phyloP scores from a whole-genome alignment of 1,140 invertebrate species.

The Microvelia longipes region DNA sequence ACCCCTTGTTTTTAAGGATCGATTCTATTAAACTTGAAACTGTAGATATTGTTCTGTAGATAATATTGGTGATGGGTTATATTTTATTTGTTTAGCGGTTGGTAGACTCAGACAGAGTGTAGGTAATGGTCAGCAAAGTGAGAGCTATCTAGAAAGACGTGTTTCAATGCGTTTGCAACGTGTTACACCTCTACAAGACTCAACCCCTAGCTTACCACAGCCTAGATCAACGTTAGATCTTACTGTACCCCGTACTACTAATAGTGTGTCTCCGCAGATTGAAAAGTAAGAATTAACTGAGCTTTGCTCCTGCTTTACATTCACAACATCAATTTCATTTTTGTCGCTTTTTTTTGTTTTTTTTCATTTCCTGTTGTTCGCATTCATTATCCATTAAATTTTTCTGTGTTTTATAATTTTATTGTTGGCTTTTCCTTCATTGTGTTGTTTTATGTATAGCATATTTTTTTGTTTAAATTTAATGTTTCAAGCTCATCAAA shows the following conservation, averaged over 20 bases:
- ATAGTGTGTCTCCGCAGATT: background rate
- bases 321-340: background rate
- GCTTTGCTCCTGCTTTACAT: background rate
- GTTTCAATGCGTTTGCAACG: slow-evolving; percentile 1
- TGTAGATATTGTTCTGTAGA: too few relatives aligned
- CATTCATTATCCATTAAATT: too few relatives aligned
- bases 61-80: background rate
- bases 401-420: too few relatives aligned
- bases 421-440: too few relatives aligned
- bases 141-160: background rate
- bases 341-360: background rate
- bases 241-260: background rate
- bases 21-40: too few relatives aligned
- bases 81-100: background rate
- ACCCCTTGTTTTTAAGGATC: too few relatives aligned
- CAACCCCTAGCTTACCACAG: background rate
- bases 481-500: too few relatives aligned
- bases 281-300: background rate
- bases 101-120: background rate
- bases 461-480: too few relatives aligned
- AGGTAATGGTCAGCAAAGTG: background rate
- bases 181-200: background rate
- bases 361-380: background rate
- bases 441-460: too few relatives aligned
- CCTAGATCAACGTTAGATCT: background rate